A percentile compares a stretch with the other conserved stretches of the same genome.
Conservation (phyloP, 2,888 invertebrate species). For the Oligia strigilis region DNA sequence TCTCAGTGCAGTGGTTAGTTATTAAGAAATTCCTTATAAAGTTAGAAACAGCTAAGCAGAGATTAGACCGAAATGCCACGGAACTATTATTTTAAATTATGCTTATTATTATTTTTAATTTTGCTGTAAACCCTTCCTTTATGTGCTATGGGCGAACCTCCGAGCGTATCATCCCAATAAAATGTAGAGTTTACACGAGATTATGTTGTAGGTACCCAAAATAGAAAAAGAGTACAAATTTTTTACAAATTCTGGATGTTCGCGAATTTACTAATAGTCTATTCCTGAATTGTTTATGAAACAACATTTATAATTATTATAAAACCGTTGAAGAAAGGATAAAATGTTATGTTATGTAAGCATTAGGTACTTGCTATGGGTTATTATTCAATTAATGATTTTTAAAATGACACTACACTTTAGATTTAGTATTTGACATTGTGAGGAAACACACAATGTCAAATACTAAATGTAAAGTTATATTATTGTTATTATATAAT, state of each 20-base stretch:
- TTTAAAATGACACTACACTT: too few species aligned
- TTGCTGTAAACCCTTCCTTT: conserved; percentile 48
- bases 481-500: too few species aligned
- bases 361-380: too few species aligned
- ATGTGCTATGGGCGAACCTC: conserved; percentile 15
- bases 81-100: conserved; percentile 32
- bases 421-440: too few species aligned
- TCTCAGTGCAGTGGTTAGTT: conserved; percentile 1
- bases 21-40: conserved; percentile 28
- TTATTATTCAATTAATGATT: too few species aligned
- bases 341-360: conserved; percentile 2
- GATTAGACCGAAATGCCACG: conserved; percentile 23
- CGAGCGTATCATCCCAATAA: conserved; percentile 35
- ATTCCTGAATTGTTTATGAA: conserved; percentile 22
- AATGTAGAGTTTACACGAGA: conserved; percentile 45
- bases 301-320: conserved; percentile 5
- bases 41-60: conserved; percentile 8
- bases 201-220: conserved; percentile 43
- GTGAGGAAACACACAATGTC: too few species aligned
- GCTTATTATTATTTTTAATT: conserved; percentile 30
- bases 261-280: conserved; percentile 11
- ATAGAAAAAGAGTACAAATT: conserved; percentile 31
- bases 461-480: too few species aligned
- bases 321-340: neutral
- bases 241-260: conserved; percentile 14